Evolutionary conservation across 2,113 vertebrate species (phyloP), one percentile per base, ranked within the genome.

Genomic region (Aspidoscelis tigris): DNA sequence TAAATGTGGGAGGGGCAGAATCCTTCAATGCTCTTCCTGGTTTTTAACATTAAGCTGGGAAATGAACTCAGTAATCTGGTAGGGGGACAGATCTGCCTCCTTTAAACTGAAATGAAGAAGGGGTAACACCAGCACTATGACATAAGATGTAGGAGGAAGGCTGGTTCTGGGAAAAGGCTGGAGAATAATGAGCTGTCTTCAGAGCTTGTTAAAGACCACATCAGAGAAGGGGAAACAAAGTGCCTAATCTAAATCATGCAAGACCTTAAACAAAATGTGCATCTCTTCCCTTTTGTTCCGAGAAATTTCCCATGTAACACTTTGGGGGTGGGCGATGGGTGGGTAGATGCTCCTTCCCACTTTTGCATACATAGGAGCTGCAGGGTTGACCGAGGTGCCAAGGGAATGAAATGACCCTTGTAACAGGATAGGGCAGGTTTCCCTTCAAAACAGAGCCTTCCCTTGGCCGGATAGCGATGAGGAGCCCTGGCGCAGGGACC

Each of bases 291-390:
- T 78, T 93, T 94, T 94, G 93, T 94, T 94, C 91, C 84, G 89
- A 77, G 88, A 92, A 93, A 93, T 93, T 94, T 94, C 91, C 94
- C 93, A 93, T 94, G 91, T 94, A 93, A 87, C 94, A 87, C 89
- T 91, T 91, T 92, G 89, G 80, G 76, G 87, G 58, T 61, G 84
- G 92, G 12, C 5, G 14, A 39, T 18, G 69, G 8, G 22, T 41
- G 39, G 58, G 10, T 11, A 26, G 88, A 86, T 90, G 89, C 89
- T 89, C 91, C 87, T 87, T 90, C 91, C 92, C 90, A 91, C 93
- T 93, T 84, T 91, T 92, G 93, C 92, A 93, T 92, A 92, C 90
- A 91, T 85, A 88, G 90, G 81, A 90, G 87, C 88, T 88, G 88
- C 90, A 86, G 87, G 91, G 89, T 89, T 91, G 86, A 93, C 87